These are phyloP conservation scores for Choristoneura rosaceana DNA, from an alignment of 2,888 invertebrate genomes.

Conservation along the genomic window DNA sequence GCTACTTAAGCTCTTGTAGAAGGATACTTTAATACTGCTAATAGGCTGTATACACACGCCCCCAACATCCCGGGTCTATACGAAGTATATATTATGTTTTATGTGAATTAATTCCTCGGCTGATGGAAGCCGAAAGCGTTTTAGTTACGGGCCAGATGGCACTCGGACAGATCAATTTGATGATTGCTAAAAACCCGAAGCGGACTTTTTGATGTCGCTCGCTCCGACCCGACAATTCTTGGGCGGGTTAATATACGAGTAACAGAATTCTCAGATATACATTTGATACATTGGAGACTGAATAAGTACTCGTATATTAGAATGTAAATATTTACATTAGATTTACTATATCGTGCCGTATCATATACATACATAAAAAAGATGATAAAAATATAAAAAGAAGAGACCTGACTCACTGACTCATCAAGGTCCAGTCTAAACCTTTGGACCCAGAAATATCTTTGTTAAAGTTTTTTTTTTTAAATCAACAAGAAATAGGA, in stretches of 20 bases:
- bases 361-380: too few species aligned
- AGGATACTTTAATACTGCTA: constrained; percentile 34
- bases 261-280: constrained; percentile 21
- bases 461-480: too few species aligned
- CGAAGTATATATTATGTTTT: constrained; percentile 60
- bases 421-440: too few species aligned
- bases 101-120: constrained; percentile 84
- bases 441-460: too few species aligned
- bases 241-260: constrained; percentile 12
- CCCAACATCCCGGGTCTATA: constrained; percentile 13
- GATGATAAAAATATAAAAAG: too few species aligned
- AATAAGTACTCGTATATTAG: neutral
- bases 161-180: constrained; percentile 84
- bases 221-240: constrained; percentile 26
- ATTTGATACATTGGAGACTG: constrained; percentile 20
- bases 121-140: constrained; percentile 78
- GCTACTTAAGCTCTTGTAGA: constrained; percentile 7
- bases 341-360: neutral
- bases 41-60: constrained; percentile 29
- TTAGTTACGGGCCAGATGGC: constrained; percentile 84
- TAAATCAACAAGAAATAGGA: too few species aligned
- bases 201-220: constrained; percentile 78
- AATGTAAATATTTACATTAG: neutral
- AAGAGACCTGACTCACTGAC: too few species aligned
- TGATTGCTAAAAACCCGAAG: constrained; percentile 81